These are phyloP conservation scores for Narcine bancroftii DNA, from an alignment of 2,113 vertebrate species.

Conservation along the genomic window DNA sequence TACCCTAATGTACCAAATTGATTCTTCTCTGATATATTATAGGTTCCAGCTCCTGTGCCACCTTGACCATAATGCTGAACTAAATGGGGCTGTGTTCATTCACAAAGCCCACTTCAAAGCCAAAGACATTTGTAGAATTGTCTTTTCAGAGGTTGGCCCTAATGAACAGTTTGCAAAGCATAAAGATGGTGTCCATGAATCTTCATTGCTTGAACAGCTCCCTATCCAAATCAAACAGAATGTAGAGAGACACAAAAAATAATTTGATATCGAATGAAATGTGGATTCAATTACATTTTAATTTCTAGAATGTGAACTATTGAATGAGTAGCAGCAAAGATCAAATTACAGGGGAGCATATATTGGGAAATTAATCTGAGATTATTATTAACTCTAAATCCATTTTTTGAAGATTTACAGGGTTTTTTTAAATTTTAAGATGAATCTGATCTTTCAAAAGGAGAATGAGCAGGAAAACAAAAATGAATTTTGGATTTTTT, in stretches of 20 bases:
- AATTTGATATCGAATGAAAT: background rate
- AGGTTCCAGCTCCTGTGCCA: background rate
- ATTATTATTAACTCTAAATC: background rate
- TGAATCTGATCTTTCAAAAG: background rate
- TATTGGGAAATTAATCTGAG: background rate
- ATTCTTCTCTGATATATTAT: background rate
- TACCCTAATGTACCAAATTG: background rate
- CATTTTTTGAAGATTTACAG: background rate
- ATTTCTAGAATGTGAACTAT: background rate
- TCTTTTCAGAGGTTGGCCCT: background rate
- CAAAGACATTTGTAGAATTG: background rate
- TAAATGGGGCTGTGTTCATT: background rate
- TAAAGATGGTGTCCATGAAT: background rate
- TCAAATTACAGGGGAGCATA: background rate
- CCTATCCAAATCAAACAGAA: background rate
- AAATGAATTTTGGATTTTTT: background rate
- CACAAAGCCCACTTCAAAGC: background rate
- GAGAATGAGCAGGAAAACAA: background rate
- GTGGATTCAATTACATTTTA: background rate
- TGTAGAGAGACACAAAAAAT: no score
- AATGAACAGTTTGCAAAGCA: background rate
- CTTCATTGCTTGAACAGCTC: background rate
- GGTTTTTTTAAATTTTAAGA: background rate
- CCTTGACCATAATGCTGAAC: background rate
- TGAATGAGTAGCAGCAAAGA: background rate